Evolutionary conservation across 2,888 invertebrate species (phyloP).

Genomic region (Lysandra bellargus): DNA sequence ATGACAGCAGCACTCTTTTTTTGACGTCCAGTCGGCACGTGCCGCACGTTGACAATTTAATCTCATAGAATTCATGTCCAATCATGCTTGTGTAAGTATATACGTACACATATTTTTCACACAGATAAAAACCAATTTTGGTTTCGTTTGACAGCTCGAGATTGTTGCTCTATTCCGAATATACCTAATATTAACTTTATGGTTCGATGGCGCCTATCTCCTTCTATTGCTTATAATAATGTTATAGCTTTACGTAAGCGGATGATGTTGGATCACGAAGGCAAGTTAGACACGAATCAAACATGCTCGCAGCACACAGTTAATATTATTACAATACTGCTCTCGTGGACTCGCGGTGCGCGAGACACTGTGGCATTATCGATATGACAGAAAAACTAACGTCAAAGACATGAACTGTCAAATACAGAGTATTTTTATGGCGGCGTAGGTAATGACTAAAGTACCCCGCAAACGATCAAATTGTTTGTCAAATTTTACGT

Average conservation of each 20-base stretch:
- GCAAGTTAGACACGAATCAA: slow-evolving; percentile 67
- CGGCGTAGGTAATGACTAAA: not conserved
- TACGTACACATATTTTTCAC: no score
- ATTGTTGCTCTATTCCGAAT: no score
- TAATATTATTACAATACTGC: slow-evolving; percentile 51
- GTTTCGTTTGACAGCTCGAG: no score
- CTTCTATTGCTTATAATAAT: not conserved
- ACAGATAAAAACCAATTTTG: no score
- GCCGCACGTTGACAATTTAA: no score
- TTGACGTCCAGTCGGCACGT: no score
- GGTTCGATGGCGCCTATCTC: not conserved
- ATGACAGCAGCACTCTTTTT: no score
- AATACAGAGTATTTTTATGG: not conserved
- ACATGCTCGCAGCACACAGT: slow-evolving; percentile 73
- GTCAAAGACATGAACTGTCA: not conserved
- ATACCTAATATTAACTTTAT: no score
- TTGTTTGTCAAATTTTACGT: no score
- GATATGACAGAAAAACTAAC: not conserved
- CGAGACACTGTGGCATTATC: slow-evolving; percentile 46
- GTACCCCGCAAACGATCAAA: no score
- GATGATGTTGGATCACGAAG: slow-evolving; percentile 18
- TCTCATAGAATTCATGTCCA: no score
- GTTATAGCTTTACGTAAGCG: slow-evolving; percentile 37
- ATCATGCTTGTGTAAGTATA: no score
- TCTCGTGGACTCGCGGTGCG: slow-evolving; percentile 50